Percentiles rank a stretch among this genome's conserved stretches.
These are phyloP conservation scores for Notamacropus eugenii DNA, from an alignment of 2,797 vertebrate species.

Conservation along the genomic window DNA sequence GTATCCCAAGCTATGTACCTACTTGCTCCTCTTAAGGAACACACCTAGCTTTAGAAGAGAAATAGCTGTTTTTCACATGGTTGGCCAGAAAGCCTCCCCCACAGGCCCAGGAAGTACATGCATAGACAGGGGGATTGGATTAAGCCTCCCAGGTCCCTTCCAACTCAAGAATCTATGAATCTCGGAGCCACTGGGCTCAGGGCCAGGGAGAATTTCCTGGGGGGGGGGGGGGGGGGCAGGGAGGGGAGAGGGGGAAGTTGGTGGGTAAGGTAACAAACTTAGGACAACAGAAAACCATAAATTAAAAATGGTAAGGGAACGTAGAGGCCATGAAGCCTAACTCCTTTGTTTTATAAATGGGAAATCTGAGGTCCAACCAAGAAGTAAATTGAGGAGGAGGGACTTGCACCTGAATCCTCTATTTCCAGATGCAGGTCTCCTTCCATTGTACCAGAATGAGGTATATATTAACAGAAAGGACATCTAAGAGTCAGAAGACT, in stretches of 20 bases:
- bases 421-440: not conserved
- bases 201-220: not conserved
- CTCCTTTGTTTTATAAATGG: not conserved
- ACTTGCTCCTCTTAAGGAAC: not conserved
- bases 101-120: not conserved
- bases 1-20: not conserved
- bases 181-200: not conserved
- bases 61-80: not conserved
- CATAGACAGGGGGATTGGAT: not conserved
- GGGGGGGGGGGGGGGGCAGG: not conserved
- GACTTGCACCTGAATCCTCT: not conserved
- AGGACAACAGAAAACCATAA: not conserved
- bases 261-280: not conserved
- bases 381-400: not conserved
- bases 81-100: not conserved
- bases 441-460: not conserved
- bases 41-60: not conserved
- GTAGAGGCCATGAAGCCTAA: not conserved
- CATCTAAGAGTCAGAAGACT: not conserved
- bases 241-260: not conserved
- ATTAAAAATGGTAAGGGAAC: not conserved
- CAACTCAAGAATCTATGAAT: not conserved
- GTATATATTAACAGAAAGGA: not conserved
- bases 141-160: not conserved
- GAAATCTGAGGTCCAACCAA: not conserved